Conservation (phyloP, 2,797 vertebrate species). For the Rhodeus uyekii region DNA sequence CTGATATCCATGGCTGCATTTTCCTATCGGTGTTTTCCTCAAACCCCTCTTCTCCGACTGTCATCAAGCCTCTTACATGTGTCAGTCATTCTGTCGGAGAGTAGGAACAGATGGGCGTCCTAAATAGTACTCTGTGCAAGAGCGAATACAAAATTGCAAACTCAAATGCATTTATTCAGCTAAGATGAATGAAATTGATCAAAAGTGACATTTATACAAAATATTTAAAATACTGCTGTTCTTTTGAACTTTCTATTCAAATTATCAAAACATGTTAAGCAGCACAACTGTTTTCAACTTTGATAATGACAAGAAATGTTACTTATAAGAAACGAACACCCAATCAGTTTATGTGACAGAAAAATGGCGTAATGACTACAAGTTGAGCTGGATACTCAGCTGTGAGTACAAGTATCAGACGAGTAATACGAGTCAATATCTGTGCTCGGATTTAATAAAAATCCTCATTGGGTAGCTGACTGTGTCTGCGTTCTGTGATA, state of each 20-base stretch:
- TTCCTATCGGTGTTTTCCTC: constrained; percentile 68
- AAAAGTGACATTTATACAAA: not conserved
- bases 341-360: not conserved
- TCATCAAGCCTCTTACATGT: constrained; percentile 49
- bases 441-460: too few species aligned
- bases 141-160: not conserved
- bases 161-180: not conserved
- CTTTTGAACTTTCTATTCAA: not conserved
- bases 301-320: not conserved
- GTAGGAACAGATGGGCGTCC: not conserved
- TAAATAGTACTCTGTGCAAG: not conserved
- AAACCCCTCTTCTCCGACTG: constrained; percentile 60
- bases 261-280: not conserved
- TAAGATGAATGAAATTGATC: not conserved
- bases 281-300: not conserved
- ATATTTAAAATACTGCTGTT: not conserved
- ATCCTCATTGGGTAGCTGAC: too few species aligned
- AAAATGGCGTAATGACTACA: not conserved
- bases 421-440: too few species aligned
- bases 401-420: too few species aligned
- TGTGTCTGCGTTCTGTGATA: too few species aligned
- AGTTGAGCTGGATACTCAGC: too few species aligned
- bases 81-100: constrained; percentile 31
- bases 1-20: constrained; percentile 31
- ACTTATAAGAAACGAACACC: too few species aligned